Percentiles rank a stretch among this genome's conserved stretches.
phyloP scores from a whole-genome alignment of 2,113 vertebrate species.

The Chloropsis cyanopogon region DNA sequence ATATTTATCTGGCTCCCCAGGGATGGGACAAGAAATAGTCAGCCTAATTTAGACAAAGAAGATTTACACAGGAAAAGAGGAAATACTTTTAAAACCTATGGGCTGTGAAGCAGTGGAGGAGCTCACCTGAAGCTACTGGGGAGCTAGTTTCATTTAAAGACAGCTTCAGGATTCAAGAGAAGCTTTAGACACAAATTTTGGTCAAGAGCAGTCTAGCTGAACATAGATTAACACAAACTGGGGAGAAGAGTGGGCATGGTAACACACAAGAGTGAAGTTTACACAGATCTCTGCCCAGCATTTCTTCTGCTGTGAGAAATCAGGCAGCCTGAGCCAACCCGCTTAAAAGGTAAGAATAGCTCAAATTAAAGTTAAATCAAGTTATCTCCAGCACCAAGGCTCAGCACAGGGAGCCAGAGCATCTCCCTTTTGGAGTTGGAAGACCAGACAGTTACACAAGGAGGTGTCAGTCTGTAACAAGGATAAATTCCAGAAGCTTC shows the following conservation, averaged over 20 bases:
- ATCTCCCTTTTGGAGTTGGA: neutral
- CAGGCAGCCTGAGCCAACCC: neutral
- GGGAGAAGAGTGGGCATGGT: neutral
- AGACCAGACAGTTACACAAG: neutral
- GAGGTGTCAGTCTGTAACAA: neutral
- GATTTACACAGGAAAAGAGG: slow-evolving; percentile 3
- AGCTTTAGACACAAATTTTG: neutral
- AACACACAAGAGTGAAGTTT: neutral
- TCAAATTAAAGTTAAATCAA: neutral
- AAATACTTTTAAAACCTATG: neutral
- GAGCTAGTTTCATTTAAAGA: neutral
- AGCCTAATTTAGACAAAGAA: slow-evolving; percentile 32
- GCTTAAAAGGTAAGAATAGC: neutral
- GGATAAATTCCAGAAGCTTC: neutral
- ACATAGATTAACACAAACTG: neutral
- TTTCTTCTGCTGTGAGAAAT: neutral
- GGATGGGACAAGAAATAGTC: slow-evolving; percentile 10
- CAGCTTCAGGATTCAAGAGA: neutral
- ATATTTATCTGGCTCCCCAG: slow-evolving; percentile 11
- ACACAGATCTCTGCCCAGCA: neutral
- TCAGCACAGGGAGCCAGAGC: neutral
- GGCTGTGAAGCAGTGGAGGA: neutral
- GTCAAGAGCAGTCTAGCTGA: neutral
- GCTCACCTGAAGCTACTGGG: neutral
- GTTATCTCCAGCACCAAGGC: neutral